phyloP scores from a whole-genome alignment of 2,797 vertebrate species.

The Ctenochaetus hawaiiensis region DNA sequence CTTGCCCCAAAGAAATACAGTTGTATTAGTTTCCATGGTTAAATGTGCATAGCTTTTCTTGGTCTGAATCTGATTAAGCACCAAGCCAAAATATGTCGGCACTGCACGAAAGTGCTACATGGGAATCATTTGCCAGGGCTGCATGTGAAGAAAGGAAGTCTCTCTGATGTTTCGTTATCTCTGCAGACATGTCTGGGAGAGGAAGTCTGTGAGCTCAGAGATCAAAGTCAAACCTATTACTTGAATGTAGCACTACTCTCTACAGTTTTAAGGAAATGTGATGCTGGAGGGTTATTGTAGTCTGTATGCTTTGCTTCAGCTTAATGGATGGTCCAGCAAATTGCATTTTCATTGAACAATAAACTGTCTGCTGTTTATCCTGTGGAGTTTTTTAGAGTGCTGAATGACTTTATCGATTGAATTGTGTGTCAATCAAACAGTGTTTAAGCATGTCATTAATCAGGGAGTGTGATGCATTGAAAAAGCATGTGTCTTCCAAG shows the following conservation, averaged over 20 bases:
- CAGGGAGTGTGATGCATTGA: conserved; percentile 29
- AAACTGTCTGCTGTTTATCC: conserved; percentile 1
- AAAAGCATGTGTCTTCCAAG: conserved; percentile 40
- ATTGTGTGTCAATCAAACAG: conserved; percentile 2
- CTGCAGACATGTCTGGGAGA: conserved; percentile 34
- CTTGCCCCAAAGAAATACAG: conserved; percentile 33
- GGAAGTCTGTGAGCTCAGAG: conserved; percentile 31
- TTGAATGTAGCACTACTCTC: conserved; percentile 8
- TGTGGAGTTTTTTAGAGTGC: not conserved
- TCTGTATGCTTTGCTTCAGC: not conserved
- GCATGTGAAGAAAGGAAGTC: conserved; percentile 33
- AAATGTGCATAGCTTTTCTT: conserved; percentile 12
- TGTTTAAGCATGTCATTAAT: conserved; percentile 17
- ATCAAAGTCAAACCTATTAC: conserved; percentile 37
- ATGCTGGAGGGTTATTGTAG: not conserved
- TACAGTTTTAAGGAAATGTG: not conserved
- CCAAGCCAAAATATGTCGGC: conserved; percentile 19
- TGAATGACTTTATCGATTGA: conserved; percentile 1
- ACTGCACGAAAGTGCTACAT: conserved; percentile 2
- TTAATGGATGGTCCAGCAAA: not conserved
- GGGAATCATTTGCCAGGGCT: conserved; percentile 14
- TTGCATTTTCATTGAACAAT: not conserved
- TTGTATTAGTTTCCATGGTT: conserved; percentile 44
- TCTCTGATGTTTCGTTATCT: conserved; percentile 47
- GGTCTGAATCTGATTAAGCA: conserved; percentile 27